Base-by-base conservation (phyloP, 1,140 invertebrate species). In the Gonioctena quinquepunctata region DNA sequence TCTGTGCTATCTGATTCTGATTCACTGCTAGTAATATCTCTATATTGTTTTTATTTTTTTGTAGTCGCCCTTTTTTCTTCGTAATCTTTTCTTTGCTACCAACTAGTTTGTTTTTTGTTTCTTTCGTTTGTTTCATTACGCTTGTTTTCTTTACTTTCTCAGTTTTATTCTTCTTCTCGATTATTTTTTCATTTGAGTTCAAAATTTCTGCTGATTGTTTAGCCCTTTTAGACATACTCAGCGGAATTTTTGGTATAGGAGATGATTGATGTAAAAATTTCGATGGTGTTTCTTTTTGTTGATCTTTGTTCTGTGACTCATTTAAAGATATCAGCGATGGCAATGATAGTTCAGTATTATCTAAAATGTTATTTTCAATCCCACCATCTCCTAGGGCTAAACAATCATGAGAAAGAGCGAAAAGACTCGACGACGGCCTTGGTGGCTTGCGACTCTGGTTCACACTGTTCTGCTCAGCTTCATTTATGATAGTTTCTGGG, bases 131-230 rank as follows among this genome's bases (percentile, higher is more conserved):
- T 28, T 28, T 28, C 27, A 42, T 1, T 42, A 42, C n/a, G 11
- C 33, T 42, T 42, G 11, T 42, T 56, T 49, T 66, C 33, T 67
- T 71, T 70, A 61, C 26, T 25, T 23, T 42, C 64, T 59, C 63
- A 66, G 11, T 25, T 18, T 54, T 27, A 23, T 42, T 19, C 65
- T 54, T 61, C 22, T 57, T 63, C 4, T 56, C 8, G 19, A 22
- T 56, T 56, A 56, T 56, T 22, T 56, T 56, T 19, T 25, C 21
- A 22, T 56, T 56, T 21, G 22, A 56, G 23, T 56, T 56, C 21
- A 25, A 56, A 56, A 56, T 56, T 22, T 56, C 54, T 56, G 54
- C 54, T 56, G 54, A 56, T 56, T 56, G 54, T 25, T 21, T 56
- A 11, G 21, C 54, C 52, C 25, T 52, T 22, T 65, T 66, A 25